phyloP scores from a whole-genome alignment of 2,888 invertebrate species.

The Sipha maydis region DNA sequence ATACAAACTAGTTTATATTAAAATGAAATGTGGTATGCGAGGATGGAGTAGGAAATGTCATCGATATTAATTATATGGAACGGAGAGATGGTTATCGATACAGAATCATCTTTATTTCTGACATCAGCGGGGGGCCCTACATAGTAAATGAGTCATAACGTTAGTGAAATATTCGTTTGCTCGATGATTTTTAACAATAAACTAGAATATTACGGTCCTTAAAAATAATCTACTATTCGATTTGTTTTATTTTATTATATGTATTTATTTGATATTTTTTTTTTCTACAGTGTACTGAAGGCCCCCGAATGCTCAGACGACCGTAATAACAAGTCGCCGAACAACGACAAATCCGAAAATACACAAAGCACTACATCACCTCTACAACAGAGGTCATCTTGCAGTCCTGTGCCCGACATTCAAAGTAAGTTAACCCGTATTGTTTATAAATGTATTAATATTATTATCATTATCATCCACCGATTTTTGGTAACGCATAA shows the following conservation, averaged over 20 bases:
- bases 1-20: conserved; percentile 55
- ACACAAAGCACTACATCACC: conserved; percentile 26
- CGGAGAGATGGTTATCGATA: conserved; percentile 54
- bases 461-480: background rate
- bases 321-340: conserved; percentile 52
- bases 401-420: conserved; percentile 42
- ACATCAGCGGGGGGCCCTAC: conserved; percentile 19
- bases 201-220: conserved; percentile 13
- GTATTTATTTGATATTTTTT: background rate
- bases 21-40: conserved; percentile 34
- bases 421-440: conserved; percentile 43
- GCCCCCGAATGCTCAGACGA: conserved; percentile 55
- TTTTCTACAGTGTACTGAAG: conserved; percentile 47
- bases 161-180: conserved; percentile 54
- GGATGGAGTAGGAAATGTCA: conserved; percentile 24
- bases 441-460: background rate
- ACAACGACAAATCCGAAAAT: conserved; percentile 37
- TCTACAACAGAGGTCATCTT: conserved; percentile 41
- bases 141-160: conserved; percentile 56
- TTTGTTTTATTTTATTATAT: conserved; percentile 11
- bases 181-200: conserved; percentile 52
- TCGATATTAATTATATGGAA: conserved; percentile 55
- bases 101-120: conserved; percentile 32
- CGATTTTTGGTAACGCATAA: conserved; percentile 7
- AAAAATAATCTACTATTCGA: conserved; percentile 23